Evolutionary conservation across 2,888 invertebrate genomes (phyloP).

Genomic region (Yponomeuta plumbellus): DNA sequence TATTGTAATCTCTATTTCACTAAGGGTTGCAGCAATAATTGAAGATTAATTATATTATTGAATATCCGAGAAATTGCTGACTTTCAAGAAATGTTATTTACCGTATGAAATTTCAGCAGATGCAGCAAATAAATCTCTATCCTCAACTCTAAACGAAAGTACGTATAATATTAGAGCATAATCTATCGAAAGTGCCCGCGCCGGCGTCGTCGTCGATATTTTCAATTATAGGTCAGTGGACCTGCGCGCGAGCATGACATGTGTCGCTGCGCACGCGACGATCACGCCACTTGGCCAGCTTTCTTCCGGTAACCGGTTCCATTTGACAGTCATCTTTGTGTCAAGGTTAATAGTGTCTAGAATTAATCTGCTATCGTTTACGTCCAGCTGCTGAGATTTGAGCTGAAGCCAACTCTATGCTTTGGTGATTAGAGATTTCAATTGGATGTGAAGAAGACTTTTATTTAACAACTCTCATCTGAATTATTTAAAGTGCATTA

Average conservation of each 20-base stretch:
- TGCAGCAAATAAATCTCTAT: no score
- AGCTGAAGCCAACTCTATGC: not conserved
- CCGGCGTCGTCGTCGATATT: constrained; percentile 6
- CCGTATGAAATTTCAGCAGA: no score
- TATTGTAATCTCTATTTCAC: no score
- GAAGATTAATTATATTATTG: no score
- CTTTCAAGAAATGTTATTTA: no score
- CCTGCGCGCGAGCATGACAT: constrained; percentile 42
- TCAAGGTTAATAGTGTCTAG: constrained; percentile 10
- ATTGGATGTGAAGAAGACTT: not conserved
- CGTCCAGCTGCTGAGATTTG: not conserved
- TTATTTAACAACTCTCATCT: no score
- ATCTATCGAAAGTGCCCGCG: not conserved
- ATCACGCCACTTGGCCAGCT: constrained; percentile 57
- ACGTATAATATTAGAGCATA: not conserved
- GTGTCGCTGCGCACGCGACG: constrained; percentile 41
- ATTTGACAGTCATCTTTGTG: not conserved
- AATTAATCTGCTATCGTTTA: not conserved
- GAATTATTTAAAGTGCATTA: no score
- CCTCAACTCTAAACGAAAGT: no score
- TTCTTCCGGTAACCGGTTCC: constrained; percentile 30
- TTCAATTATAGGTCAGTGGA: constrained; percentile 51
- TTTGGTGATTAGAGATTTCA: not conserved
- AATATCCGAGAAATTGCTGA: no score
- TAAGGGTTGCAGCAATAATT: no score